These are phyloP conservation scores for Drosophila aldrichi DNA, from an alignment of 2,888 invertebrate genomes.

Conservation along the genomic window DNA sequence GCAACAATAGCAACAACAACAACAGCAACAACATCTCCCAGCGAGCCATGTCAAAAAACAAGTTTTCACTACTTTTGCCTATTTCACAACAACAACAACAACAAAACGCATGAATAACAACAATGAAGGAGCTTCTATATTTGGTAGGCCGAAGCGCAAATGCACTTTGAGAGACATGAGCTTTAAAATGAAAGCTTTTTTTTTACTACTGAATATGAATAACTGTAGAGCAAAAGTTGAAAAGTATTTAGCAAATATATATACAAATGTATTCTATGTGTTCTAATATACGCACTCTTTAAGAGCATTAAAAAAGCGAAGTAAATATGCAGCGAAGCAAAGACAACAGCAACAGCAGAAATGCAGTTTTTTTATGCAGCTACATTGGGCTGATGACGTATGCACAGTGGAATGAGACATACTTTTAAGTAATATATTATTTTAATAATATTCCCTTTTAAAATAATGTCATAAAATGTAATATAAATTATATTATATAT, in stretches of 20 bases:
- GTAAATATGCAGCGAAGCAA: conserved; percentile 19
- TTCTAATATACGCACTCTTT: neutral
- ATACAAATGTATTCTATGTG: no score
- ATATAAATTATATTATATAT: no score
- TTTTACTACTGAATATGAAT: no score
- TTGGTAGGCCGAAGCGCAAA: neutral
- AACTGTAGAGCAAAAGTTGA: no score
- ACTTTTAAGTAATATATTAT: no score
- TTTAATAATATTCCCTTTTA: no score
- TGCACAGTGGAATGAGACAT: conserved; percentile 46
- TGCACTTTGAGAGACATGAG: neutral
- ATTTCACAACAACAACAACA: conserved; percentile 60
- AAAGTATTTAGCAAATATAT: no score
- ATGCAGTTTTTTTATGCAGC: conserved; percentile 26
- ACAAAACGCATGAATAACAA: conserved; percentile 48
- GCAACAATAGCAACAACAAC: conserved; percentile 27
- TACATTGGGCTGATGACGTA: conserved; percentile 56
- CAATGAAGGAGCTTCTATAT: neutral
- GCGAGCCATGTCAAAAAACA: conserved; percentile 56
- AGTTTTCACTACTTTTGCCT: conserved; percentile 80
- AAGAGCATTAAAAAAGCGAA: conserved; percentile 7
- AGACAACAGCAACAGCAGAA: conserved; percentile 35
- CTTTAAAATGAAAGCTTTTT: no score
- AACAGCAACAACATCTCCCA: conserved; percentile 30
- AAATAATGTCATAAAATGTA: no score